phyloP scores from a whole-genome alignment of 2,888 invertebrate species.

The Ferrisia virgata region DNA sequence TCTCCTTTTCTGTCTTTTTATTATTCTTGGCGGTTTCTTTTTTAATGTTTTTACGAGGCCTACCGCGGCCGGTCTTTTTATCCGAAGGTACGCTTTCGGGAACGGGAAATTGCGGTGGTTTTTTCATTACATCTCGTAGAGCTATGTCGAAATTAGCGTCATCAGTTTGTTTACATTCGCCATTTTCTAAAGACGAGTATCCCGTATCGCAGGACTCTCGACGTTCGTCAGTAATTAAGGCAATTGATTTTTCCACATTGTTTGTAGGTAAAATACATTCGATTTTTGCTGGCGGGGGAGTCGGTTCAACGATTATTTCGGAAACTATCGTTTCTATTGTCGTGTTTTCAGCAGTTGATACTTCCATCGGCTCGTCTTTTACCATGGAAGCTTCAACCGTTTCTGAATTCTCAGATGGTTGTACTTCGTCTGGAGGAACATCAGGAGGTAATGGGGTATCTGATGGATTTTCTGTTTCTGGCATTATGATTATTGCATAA shows the following conservation, averaged over 20 bases:
- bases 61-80: background rate
- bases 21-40: background rate
- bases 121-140: background rate
- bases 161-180: background rate
- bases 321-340: background rate
- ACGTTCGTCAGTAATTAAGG: background rate
- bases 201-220: slow-evolving; percentile 4
- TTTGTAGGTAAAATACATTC: background rate
- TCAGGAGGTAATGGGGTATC: background rate
- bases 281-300: background rate
- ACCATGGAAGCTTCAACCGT: background rate
- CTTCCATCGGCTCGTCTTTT: background rate
- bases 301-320: background rate
- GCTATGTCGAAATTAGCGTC: background rate
- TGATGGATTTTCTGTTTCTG: background rate
- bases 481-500: background rate
- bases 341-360: background rate
- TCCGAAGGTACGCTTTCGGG: background rate
- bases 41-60: background rate
- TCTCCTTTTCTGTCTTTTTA: background rate
- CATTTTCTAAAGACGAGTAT: slow-evolving; percentile 11
- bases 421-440: background rate
- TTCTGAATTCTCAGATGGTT: background rate
- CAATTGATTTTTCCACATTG: background rate
- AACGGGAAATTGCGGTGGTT: background rate